Base-by-base conservation (phyloP, 2,797 vertebrate genomes). In the Chaetophractus vellerosus region DNA sequence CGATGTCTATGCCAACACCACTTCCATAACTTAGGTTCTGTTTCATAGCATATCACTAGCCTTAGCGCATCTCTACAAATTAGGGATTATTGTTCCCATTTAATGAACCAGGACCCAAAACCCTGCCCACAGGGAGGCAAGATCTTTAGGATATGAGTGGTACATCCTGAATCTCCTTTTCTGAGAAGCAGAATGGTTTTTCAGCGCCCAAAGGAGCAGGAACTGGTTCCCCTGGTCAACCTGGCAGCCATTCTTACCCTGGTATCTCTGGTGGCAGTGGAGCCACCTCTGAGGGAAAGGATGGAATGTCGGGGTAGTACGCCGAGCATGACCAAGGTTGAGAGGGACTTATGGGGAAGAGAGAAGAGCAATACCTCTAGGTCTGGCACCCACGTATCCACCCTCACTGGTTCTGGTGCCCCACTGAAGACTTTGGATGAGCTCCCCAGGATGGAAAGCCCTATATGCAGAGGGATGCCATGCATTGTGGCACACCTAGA, bases 1-100 rank as follows among this genome's bases (percentile, higher is more conserved):
- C 5, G 15, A 10, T 59, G 19, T 2, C 63, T n/a, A 64, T 15
- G 15, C 15, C 4, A 64, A 15, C 15, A 7, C 12, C 5, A 14
- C 12, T 64, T 31, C 63, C 14, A 16, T 9, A 31, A 16, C 11
- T 23, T 50, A 41, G n/a, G 2, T 61, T 41, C 14, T 80, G 33
- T 21, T 31, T n/a, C 23, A 24, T 57, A 21, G 2, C 48, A 15
- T 0, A 0, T 12, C 9, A 4, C 28, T 24, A 3, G 1, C 19
- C 50, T 66, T 15, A 41, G 23, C 69, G 23, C 1, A 52, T 26
- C 31, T 33, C 18, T 15, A 3, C 10, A 28, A 57, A 9, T n/a
- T 28, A 55, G n/a, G 7, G 33, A 59, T 80, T 23, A 15, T 24
- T 5, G 10, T 72, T 31, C 18, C 4, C 4, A n/a, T 36, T 75